Conservation (phyloP, 2,888 invertebrate species). For the Netelia fuscicornis region DNA sequence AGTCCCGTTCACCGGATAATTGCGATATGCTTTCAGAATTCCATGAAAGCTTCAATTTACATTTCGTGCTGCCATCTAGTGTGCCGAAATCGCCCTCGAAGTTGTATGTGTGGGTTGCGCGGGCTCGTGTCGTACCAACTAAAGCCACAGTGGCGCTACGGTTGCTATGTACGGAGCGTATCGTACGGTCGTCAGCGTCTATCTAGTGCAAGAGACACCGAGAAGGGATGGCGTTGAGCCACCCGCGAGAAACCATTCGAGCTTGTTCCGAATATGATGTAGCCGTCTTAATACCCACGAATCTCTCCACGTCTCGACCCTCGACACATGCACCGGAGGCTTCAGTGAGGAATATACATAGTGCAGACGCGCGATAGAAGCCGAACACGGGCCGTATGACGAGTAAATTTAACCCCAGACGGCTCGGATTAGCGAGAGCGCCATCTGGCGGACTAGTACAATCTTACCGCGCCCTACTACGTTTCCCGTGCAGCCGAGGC, state of each 20-base stretch:
- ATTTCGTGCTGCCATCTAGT: conserved; percentile 37
- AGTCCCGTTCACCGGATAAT: conserved; percentile 45
- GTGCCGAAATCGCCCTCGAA: background rate
- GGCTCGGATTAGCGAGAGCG: conserved; percentile 7
- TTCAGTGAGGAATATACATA: background rate
- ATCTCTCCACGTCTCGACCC: conserved; percentile 20
- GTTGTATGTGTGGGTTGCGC: background rate
- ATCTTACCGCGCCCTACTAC: conserved; percentile 1
- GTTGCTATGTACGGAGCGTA: background rate
- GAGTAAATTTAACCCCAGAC: conserved; percentile 2
- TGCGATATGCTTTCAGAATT: conserved; percentile 61
- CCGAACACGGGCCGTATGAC: background rate
- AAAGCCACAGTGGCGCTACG: conserved; percentile 13
- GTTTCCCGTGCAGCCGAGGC: background rate
- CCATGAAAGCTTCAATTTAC: conserved; percentile 61
- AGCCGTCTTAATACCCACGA: conserved; percentile 15
- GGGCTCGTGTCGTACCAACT: background rate
- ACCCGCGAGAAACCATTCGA: conserved; percentile 32
- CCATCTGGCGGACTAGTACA: conserved; percentile 30
- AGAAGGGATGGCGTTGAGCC: conserved; percentile 25
- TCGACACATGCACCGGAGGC: background rate
- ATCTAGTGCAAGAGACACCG: conserved; percentile 12
- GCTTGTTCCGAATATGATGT: conserved; percentile 16
- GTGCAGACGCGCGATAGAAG: background rate
- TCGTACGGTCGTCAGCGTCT: conserved; percentile 26